phyloP scores from a whole-genome alignment of 37 sponge, comb jelly and placozoan genomes.

The Chondrilla cf. caribensis region DNA sequence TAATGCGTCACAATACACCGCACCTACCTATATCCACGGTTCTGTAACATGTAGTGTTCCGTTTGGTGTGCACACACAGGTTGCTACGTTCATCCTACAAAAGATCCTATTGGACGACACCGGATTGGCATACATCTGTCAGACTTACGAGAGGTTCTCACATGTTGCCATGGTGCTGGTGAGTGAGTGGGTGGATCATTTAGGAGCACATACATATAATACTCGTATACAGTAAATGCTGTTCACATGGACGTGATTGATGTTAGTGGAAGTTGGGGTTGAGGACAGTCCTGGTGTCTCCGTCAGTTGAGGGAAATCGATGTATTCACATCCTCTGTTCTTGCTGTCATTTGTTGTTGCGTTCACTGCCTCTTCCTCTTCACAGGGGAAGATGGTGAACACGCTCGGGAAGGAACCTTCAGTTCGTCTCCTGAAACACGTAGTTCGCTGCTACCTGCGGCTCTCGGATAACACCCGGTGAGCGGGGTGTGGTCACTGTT shows the following conservation, averaged over 20 bases:
- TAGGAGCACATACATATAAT: too few relatives aligned
- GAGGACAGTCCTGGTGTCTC: background rate
- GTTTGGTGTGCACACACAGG: too few relatives aligned
- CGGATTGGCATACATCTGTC: constrained; percentile 96
- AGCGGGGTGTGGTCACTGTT: too few relatives aligned
- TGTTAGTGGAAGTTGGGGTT: too few relatives aligned
- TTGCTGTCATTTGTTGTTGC: too few relatives aligned
- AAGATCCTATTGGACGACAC: constrained; percentile 96
- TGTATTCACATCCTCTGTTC: too few relatives aligned
- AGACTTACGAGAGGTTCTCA: constrained; percentile 95
- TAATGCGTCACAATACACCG: too few relatives aligned
- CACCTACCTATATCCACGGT: too few relatives aligned
- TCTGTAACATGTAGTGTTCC: too few relatives aligned
- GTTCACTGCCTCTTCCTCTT: background rate
- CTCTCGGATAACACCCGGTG: constrained; percentile 92
- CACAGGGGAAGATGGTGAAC: constrained; percentile 86
- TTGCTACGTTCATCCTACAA: constrained; percentile 96
- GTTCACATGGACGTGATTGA: too few relatives aligned
- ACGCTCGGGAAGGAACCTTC: constrained; percentile 86
- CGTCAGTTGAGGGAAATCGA: background rate
- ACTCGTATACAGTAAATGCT: too few relatives aligned
- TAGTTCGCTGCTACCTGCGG: constrained; percentile 92
- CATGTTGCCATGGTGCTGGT: constrained; percentile 93
- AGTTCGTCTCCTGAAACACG: constrained; percentile 89
- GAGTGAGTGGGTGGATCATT: too few relatives aligned